phyloP scores from a whole-genome alignment of 2,888 invertebrate species.

The Cabera pusaria region DNA sequence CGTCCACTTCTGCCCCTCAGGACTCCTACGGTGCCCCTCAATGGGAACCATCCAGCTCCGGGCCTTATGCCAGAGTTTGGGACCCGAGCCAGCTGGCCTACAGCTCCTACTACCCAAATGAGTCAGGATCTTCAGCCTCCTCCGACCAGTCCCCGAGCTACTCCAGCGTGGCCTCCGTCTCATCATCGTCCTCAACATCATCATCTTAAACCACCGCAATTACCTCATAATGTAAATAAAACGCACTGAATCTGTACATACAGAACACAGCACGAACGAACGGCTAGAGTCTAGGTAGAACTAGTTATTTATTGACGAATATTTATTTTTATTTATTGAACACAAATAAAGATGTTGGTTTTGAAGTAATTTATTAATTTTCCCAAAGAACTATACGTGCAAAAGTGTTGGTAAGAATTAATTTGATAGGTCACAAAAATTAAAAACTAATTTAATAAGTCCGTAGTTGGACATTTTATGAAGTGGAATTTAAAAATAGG shows the following conservation, averaged over 20 bases:
- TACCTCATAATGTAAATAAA: constrained; percentile 53
- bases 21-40: constrained; percentile 87
- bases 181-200: constrained; percentile 59
- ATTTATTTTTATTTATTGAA: constrained; percentile 78
- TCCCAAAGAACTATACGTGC: background rate
- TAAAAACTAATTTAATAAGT: no score
- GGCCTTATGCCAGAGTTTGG: constrained; percentile 92
- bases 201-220: constrained; percentile 52
- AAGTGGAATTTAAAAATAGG: no score
- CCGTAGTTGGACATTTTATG: no score
- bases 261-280: constrained; percentile 53
- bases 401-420: no score
- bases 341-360: constrained; percentile 70
- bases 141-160: constrained; percentile 81
- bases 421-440: no score
- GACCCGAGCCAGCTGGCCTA: constrained; percentile 87
- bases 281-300: constrained; percentile 66
- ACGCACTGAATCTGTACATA: constrained; percentile 53
- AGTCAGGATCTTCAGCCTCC: constrained; percentile 80
- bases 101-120: constrained; percentile 88
- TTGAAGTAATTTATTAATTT: constrained; percentile 33
- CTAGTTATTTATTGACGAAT: constrained; percentile 69
- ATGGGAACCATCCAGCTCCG: constrained; percentile 88
- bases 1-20: constrained; percentile 84
- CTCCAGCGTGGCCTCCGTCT: constrained; percentile 75